Conservation (phyloP, 2,113 vertebrate genomes). For the Platysternon megacephalum region DNA sequence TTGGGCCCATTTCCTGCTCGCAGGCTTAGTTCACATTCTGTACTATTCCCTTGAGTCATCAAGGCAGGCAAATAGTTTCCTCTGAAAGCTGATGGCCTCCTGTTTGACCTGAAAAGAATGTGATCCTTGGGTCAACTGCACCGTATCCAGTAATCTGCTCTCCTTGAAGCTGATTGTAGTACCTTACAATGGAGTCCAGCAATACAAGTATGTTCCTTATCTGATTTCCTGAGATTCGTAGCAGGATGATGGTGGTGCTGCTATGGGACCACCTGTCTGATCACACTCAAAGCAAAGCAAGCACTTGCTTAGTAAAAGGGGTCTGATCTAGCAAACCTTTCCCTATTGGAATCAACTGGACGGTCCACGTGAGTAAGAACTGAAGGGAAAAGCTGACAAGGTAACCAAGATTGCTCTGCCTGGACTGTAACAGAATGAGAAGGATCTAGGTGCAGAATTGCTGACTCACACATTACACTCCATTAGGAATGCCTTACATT, state of each 20-base stretch:
- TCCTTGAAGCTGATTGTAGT: fast-evolving
- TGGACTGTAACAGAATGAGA: neutral
- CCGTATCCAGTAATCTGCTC: neutral
- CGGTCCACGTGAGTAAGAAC: neutral
- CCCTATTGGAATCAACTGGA: neutral
- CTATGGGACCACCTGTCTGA: neutral
- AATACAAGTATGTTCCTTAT: fast-evolving
- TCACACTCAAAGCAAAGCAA: neutral
- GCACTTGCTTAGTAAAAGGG: neutral
- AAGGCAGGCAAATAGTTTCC: neutral
- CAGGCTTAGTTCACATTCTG: neutral
- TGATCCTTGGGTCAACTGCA: neutral
- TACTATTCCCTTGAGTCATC: neutral
- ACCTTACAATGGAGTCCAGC: neutral
- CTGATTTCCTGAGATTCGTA: neutral
- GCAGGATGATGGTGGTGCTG: neutral
- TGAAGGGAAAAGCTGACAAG: neutral
- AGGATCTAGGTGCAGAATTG: neutral
- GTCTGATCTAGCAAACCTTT: neutral
- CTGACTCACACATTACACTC: neutral
- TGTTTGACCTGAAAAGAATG: neutral
- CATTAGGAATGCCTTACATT: neutral
- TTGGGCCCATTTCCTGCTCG: neutral
- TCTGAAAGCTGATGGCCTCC: neutral
- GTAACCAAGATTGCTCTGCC: neutral